phyloP scores from a whole-genome alignment of 2,113 vertebrate species.

The Mixornis gularis region DNA sequence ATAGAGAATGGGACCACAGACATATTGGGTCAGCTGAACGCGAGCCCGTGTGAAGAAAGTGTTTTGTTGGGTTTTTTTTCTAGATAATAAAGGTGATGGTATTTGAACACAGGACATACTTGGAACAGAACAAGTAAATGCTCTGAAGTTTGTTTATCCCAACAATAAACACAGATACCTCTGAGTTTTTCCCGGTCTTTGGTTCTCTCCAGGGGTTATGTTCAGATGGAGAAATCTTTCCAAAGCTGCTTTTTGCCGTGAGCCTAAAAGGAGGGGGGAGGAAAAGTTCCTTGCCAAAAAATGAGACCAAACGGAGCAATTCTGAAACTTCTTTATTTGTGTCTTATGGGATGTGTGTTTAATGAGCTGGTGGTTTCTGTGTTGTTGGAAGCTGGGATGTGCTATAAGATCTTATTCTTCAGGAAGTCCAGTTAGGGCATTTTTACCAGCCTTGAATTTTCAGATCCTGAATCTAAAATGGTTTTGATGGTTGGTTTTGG shows the following conservation, averaged over 20 bases:
- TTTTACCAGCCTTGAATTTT: background rate
- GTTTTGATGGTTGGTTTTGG: background rate
- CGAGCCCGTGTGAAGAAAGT: fast-evolving
- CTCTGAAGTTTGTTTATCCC: constrained; percentile 27
- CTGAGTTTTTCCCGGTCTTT: background rate
- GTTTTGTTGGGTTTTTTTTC: background rate
- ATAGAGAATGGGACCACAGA: background rate
- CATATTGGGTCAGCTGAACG: background rate
- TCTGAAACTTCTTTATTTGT: background rate
- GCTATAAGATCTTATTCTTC: background rate
- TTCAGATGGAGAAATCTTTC: constrained; percentile 3
- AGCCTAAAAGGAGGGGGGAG: background rate
- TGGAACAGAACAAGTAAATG: constrained; percentile 27
- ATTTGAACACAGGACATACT: background rate
- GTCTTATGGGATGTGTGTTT: background rate
- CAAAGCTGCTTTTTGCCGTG: background rate
- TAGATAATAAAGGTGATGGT: constrained; percentile 16
- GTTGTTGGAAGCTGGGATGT: background rate
- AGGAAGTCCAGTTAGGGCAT: background rate
- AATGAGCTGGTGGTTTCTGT: background rate
- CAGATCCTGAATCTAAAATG: background rate
- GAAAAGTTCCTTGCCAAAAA: background rate
- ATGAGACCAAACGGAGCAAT: background rate
- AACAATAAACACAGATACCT: constrained; percentile 20
- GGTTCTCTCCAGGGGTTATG: background rate